Conservation (phyloP, 1,140 invertebrate species). For the Trichonephila clavata region DNA sequence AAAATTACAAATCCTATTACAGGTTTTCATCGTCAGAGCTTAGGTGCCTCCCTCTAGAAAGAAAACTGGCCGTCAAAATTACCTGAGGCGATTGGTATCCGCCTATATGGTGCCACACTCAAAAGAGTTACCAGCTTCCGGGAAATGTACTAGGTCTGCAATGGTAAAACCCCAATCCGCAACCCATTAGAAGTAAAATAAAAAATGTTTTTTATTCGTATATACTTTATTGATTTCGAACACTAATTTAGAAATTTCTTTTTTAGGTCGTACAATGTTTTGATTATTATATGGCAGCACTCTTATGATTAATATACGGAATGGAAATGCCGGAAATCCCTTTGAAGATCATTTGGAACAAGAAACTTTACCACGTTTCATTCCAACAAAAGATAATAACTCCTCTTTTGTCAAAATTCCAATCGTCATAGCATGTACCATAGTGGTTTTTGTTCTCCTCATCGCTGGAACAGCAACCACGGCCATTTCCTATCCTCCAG, state of each 20-base stretch:
- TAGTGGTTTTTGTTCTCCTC: constrained; percentile 43
- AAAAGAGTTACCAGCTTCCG: no score
- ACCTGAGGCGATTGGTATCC: no score
- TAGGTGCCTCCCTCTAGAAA: no score
- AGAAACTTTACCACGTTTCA: not conserved
- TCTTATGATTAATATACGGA: constrained; percentile 8
- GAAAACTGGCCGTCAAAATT: no score
- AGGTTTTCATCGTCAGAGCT: no score
- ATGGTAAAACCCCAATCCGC: no score
- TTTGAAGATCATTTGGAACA: constrained; percentile 28
- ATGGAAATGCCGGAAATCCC: not conserved
- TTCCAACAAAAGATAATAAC: not conserved
- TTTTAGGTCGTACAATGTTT: not conserved
- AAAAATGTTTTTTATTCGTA: no score
- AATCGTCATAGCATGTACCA: constrained; percentile 33
- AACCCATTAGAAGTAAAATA: no score
- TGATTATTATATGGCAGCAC: not conserved
- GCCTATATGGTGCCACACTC: no score
- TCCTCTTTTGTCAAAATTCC: not conserved
- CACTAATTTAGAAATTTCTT: not conserved
- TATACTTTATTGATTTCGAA: no score
- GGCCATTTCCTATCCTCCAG: constrained; percentile 53
- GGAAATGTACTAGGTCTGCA: no score
- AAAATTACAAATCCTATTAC: no score
- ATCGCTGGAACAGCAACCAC: constrained; percentile 69